Percentiles rank a stretch among this genome's conserved stretches.
phyloP scores from a whole-genome alignment of 2,888 invertebrate species.

The Ganaspis brasiliensis region DNA sequence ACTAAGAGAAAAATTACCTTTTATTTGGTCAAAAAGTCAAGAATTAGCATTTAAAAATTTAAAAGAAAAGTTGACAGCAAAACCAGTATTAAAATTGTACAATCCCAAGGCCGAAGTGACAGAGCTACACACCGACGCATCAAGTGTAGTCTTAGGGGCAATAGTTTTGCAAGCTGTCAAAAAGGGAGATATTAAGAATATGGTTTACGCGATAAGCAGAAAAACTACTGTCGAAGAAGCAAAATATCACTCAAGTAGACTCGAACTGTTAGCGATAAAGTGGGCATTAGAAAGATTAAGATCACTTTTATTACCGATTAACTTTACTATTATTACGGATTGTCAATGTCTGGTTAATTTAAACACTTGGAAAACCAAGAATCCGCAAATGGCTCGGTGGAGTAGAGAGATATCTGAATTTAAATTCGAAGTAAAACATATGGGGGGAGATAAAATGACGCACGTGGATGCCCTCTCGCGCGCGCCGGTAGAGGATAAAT shows the following conservation, averaged over 20 bases:
- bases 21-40: too few species aligned
- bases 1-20: too few species aligned
- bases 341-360: slow-evolving; percentile 59
- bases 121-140: too few species aligned
- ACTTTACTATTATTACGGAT: slow-evolving; percentile 59
- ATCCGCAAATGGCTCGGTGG: slow-evolving; percentile 51
- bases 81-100: slow-evolving; percentile 49
- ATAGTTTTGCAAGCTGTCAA: slow-evolving; percentile 57
- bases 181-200: slow-evolving; percentile 42
- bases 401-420: neutral
- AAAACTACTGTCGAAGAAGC: slow-evolving; percentile 62
- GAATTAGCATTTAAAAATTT: too few species aligned
- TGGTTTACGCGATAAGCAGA: slow-evolving; percentile 64
- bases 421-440: slow-evolving; percentile 18
- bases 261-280: slow-evolving; percentile 67
- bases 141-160: slow-evolving; percentile 51
- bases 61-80: slow-evolving; percentile 19
- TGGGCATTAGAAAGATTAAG: slow-evolving; percentile 50
- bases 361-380: slow-evolving; percentile 53
- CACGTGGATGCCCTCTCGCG: slow-evolving; percentile 48
- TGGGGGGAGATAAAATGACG: slow-evolving; percentile 16
- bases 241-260: slow-evolving; percentile 62
- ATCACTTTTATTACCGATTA: slow-evolving; percentile 53
- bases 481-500: slow-evolving; percentile 44
- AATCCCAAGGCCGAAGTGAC: too few species aligned